A percentile compares a stretch with the other conserved stretches of the same genome.
phyloP scores from a whole-genome alignment of 1,140 invertebrate species.

The Nylanderia fulva region DNA sequence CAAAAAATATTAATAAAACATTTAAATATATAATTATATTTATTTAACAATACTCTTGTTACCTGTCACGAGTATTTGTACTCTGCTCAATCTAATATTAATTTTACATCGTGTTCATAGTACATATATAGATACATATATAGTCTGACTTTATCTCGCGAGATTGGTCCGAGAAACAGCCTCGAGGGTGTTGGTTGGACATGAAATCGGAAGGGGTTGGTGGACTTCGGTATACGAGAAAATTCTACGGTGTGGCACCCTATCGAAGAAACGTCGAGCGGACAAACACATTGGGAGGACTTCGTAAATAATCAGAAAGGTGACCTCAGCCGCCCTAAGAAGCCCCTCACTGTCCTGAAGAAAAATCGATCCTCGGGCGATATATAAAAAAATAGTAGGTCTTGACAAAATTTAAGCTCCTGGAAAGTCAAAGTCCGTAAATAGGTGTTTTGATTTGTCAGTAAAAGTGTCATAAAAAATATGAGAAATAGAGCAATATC shows the following conservation, averaged over 20 bases:
- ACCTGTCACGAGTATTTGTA: too few species aligned
- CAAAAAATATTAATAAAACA: too few species aligned
- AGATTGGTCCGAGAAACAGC: slow-evolving; percentile 74
- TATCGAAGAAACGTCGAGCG: slow-evolving; percentile 65
- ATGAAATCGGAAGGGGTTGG: slow-evolving; percentile 75
- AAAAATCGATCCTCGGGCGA: slow-evolving; percentile 69
- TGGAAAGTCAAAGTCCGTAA: not conserved
- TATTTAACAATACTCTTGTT: too few species aligned
- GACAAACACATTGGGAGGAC: slow-evolving; percentile 61
- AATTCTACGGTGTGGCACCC: slow-evolving; percentile 50
- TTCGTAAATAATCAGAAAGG: slow-evolving; percentile 77
- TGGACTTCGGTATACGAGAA: slow-evolving; percentile 65
- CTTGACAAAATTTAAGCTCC: not conserved
- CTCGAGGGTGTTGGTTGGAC: slow-evolving; percentile 72
- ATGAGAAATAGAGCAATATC: not conserved
- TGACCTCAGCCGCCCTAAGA: slow-evolving; percentile 44
- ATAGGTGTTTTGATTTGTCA: not conserved
- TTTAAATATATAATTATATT: too few species aligned
- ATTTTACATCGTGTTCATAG: slow-evolving; percentile 4
- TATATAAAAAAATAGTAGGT: slow-evolving; percentile 14
- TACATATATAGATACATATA: not conserved
- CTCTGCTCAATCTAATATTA: too few species aligned
- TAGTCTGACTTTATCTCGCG: slow-evolving; percentile 45
- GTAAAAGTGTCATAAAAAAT: not conserved
- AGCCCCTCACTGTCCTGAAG: slow-evolving; percentile 49